Evolutionary conservation across 2,113 vertebrate genomes (phyloP).

Genomic region (Hyperopisus bebe): DNA sequence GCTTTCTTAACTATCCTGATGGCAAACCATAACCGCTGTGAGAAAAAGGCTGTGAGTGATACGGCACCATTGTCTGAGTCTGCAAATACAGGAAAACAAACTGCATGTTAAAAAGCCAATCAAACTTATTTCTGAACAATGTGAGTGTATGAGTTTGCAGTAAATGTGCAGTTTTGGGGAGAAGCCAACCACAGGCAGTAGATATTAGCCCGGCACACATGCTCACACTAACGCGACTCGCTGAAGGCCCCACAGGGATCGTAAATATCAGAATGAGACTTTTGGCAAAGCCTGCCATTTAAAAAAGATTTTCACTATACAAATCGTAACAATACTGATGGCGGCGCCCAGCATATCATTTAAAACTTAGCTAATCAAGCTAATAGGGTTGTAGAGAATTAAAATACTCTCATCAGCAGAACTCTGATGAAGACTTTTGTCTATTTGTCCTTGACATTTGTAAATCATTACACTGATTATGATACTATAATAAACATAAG

Average conservation of each 20-base stretch:
- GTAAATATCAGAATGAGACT: background rate
- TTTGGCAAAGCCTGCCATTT: background rate
- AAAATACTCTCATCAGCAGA: background rate
- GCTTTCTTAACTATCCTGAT: background rate
- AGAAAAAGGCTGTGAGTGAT: background rate
- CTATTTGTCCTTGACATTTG: background rate
- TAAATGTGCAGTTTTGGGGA: background rate
- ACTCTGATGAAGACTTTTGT: background rate
- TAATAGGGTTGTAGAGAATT: background rate
- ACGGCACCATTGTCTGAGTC: background rate
- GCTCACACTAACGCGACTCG: background rate
- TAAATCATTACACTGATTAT: background rate
- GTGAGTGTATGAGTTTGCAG: background rate
- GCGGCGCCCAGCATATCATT: background rate
- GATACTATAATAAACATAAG: constrained; percentile 1
- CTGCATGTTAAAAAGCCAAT: background rate
- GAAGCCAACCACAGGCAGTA: background rate
- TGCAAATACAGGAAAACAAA: background rate
- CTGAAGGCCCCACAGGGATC: background rate
- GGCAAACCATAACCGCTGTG: background rate
- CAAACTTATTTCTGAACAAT: background rate
- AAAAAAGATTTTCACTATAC: background rate
- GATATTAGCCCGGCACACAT: background rate
- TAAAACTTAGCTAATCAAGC: background rate
- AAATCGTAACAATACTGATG: background rate